Evolutionary conservation across 2,113 vertebrate species (phyloP), one percentile per base, ranked within the genome.

Genomic region (Heteronetta atricapilla): DNA sequence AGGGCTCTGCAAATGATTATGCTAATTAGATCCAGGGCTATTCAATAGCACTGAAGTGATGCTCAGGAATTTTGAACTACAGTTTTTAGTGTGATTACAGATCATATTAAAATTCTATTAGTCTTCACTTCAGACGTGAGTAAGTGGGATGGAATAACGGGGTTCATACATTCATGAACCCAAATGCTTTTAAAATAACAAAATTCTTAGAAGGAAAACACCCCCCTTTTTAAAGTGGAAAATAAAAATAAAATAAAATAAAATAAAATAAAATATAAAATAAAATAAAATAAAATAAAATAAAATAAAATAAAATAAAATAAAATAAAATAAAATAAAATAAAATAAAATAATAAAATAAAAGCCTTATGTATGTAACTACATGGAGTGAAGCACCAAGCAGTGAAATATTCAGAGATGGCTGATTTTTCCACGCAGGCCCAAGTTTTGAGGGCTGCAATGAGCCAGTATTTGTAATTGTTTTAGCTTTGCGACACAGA

Each of bases 81-180:
- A 94, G 93, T 96, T 97, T 97, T 97, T 97, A 96, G 93, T 96
- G 96, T 97, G 97, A 97, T 97, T 97, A 97, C 97, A 89, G 94
- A 96, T 97, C 80, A 63, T 97, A 97, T 97, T 97, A 97, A 97
- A 97, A 97, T 97, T 97, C 97, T 97, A 96, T 97, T 97, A 97
- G 94, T 76, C 92, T 83, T 87, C 58, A 23, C 94, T 94, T 92
- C 94, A 94, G 60, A 96, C 74, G 67, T 17, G 55, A 92, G 26
- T n/a, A 82, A 81, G 58, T 34, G 46, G 40, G 62, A 34, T 60
- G 64, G 56, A 89, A 72, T 60, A 70, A 82, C 2, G 1, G 2
- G 83, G 33, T 67, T 60, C 44, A 8, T 25, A 66, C 17, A 1
- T 52, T 36, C 44, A 25, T n/a, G 48, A 88, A 82, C 79, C 67